Evolutionary conservation across 1,140 invertebrate species (phyloP).

Genomic region (Scaptomyza hsui): DNA sequence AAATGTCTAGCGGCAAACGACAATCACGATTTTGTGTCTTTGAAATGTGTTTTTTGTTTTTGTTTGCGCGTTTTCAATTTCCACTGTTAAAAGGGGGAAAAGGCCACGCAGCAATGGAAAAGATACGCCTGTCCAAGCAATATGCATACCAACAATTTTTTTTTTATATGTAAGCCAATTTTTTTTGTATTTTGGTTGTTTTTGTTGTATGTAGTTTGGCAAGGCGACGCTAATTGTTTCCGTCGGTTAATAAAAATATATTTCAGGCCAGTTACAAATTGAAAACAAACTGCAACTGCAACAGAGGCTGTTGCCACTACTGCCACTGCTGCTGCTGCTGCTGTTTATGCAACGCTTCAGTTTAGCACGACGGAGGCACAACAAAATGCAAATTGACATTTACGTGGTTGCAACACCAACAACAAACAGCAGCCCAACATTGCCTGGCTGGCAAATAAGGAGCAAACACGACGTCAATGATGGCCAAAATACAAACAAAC

Average conservation of each 20-base stretch:
- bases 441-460: constrained; percentile 69
- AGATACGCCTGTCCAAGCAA: constrained; percentile 42
- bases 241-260: constrained; percentile 83
- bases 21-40: constrained; percentile 77
- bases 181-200: constrained; percentile 42
- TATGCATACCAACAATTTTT: constrained; percentile 34
- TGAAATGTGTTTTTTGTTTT: constrained; percentile 77
- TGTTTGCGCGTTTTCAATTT: too few relatives aligned
- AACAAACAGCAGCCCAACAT: constrained; percentile 30
- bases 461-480: constrained; percentile 64
- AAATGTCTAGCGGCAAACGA: constrained; percentile 78
- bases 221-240: constrained; percentile 79
- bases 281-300: constrained; percentile 60
- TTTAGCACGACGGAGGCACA: constrained; percentile 54
- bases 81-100: constrained; percentile 40
- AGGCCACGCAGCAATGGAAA: constrained; percentile 60
- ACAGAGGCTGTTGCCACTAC: constrained; percentile 12
- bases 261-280: constrained; percentile 79
- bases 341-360: constrained; percentile 79
- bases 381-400: constrained; percentile 81
- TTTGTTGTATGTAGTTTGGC: constrained; percentile 35
- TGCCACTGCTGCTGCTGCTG: constrained; percentile 25
- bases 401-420: constrained; percentile 77
- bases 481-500: constrained; percentile 36
- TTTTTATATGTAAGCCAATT: constrained; percentile 33